Evolutionary conservation across 2,113 vertebrate genomes (phyloP), one percentile per base, ranked within the genome.

Genomic region (Gasterosteus nipponicus): DNA sequence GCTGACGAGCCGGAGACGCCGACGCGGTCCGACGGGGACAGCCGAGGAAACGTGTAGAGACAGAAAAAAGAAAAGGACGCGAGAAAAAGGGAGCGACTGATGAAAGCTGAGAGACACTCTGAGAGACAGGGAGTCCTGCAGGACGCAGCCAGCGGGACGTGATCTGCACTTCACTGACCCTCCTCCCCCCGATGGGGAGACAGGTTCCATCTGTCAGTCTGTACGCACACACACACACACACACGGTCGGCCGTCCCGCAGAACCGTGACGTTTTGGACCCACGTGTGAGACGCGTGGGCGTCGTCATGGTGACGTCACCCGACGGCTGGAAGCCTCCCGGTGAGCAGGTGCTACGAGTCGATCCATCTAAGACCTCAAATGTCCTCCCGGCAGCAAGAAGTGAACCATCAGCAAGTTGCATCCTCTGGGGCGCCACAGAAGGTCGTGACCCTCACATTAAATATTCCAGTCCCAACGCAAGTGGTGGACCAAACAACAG

Each of bases 1-100:
- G 51, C 67, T 33, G 63, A 35, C 3, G 42, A 62, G 58, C 51
- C 44, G 5, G 31, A 26, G 19, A 51, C 44, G 19, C 15, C 8
- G 70, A 31, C 22, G 6, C 2, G 41, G 38, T 7, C 3, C 38
- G 71, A 69, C 38, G 11, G 51, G 10, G 35, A 41, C 49, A 22
- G 33, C 26, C 7, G 26, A 31, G 59, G 29, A 10, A 15, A 42
- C 10, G 58, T 62, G 58, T 9, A 2, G 58, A 72, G 46, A 56
- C 35, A 41, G 70, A 73, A 7, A 53, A 59, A 73, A 73, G 4
- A 39, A 59, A 73, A 4, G 54, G 65, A 67, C 6, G 31, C 22
- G 46, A 38, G 64, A 68, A 16, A 29, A 22, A n/a, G 35, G 35
- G 35, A 41, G 47, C 44, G 38, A 49, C 42, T 26, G 70, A 73